These are phyloP conservation scores for Stichopus horrens DNA, from an alignment of 53 echinoderm and acorn worm genomes.

Conservation along the genomic window DNA sequence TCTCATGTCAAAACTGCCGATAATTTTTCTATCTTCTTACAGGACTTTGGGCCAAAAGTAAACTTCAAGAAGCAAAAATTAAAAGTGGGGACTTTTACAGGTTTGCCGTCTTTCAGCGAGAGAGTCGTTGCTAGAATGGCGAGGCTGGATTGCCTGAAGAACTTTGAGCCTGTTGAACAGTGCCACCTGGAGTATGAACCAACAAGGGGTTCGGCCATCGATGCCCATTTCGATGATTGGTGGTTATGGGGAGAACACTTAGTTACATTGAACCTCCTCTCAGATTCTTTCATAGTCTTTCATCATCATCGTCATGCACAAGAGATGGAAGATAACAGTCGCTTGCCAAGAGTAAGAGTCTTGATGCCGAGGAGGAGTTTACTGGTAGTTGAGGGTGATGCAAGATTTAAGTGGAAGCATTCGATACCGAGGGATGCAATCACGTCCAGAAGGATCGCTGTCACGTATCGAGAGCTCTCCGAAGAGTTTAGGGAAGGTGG, in stretches of 20 bases:
- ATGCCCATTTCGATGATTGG: constrained; percentile 87
- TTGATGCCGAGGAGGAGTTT: constrained; percentile 69
- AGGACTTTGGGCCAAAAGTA: constrained; percentile 94
- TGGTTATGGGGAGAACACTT: constrained; percentile 96
- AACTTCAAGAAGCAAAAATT: constrained; percentile 91
- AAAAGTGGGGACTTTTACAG: constrained; percentile 69
- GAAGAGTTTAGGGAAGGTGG: constrained; percentile 75
- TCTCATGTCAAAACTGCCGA: background rate
- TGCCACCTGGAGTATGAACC: constrained; percentile 91
- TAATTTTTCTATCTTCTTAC: constrained; percentile 1
- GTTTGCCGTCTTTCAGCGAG: constrained; percentile 79
- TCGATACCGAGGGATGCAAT: constrained; percentile 79
- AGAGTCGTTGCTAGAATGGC: constrained; percentile 63
- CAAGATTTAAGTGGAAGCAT: constrained; percentile 85
- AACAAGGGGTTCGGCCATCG: constrained; percentile 84
- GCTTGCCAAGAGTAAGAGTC: constrained; percentile 28
- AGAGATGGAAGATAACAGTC: background rate
- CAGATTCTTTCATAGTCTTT: constrained; percentile 64
- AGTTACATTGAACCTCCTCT: constrained; percentile 87
- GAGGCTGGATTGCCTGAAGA: constrained; percentile 28
- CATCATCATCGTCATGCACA: background rate
- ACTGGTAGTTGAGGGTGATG: constrained; percentile 67
- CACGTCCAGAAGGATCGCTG: constrained; percentile 70
- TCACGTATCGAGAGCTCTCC: constrained; percentile 85
- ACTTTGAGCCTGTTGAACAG: constrained; percentile 80